phyloP scores from a whole-genome alignment of 35 echinoderm and acorn worm species.

The Holothuria glaberrima region DNA sequence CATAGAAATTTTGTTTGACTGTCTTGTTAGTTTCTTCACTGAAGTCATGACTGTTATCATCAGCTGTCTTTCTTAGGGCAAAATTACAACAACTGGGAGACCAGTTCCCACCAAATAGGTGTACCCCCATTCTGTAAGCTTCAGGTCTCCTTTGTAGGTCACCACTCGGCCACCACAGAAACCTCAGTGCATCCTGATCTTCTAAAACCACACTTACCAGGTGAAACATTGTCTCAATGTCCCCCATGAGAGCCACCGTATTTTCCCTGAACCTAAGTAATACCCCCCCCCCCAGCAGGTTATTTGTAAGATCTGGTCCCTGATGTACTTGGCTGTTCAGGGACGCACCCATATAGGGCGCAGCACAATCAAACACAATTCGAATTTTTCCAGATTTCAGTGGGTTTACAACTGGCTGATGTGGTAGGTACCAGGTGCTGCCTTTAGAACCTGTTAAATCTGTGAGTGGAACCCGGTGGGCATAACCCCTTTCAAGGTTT shows the following conservation, averaged over 20 bases:
- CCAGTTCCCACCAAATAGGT: conserved; percentile 68
- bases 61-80: conserved; percentile 53
- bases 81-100: conserved; percentile 66
- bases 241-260: conserved; percentile 57
- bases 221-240: conserved; percentile 75
- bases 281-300: conserved; percentile 72
- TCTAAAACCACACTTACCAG: conserved; percentile 45
- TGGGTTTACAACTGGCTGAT: conserved; percentile 64
- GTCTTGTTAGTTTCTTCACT: conserved; percentile 26
- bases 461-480: conserved; percentile 52
- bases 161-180: conserved; percentile 72
- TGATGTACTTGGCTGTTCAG: conserved; percentile 49
- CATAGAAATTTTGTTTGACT: conserved; percentile 61
- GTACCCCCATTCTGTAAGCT: conserved; percentile 65
- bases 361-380: conserved; percentile 74
- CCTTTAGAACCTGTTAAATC: conserved; percentile 49
- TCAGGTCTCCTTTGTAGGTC: conserved; percentile 36
- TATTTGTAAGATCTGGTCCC: conserved; percentile 70
- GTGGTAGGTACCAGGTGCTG: conserved; percentile 61
- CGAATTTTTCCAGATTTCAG: conserved; percentile 56
- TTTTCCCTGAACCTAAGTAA: conserved; percentile 54
- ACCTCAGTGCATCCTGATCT: conserved; percentile 62
- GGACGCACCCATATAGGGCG: conserved; percentile 50
- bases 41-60: conserved; percentile 21
- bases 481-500: conserved; percentile 62